Evolutionary conservation across 2,888 invertebrate genomes (phyloP).

Genomic region (Phasia obesa): DNA sequence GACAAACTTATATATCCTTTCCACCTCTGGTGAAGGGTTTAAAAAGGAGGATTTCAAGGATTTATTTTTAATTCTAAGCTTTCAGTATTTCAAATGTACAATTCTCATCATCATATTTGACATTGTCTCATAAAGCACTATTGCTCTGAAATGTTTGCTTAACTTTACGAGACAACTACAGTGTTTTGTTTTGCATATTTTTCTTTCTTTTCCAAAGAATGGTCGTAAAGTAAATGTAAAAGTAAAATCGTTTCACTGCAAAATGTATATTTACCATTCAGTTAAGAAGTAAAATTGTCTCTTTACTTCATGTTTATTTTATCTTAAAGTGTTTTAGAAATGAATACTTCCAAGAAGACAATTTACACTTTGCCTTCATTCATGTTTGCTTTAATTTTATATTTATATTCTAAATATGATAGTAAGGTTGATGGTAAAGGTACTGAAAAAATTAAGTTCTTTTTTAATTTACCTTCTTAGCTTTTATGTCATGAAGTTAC

Average conservation of each 20-base stretch:
- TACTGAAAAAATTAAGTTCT: background rate
- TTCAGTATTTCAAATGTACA: slow-evolving; percentile 6
- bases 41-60: slow-evolving; percentile 35
- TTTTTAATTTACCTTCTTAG: slow-evolving; percentile 29
- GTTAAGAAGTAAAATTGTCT: slow-evolving; percentile 56
- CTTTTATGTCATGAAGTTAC: slow-evolving; percentile 37
- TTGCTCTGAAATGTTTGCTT: slow-evolving; percentile 27
- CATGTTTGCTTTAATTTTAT: slow-evolving; percentile 37
- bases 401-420: slow-evolving; percentile 17
- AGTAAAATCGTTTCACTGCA: slow-evolving; percentile 27
- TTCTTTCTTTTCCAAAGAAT: background rate
- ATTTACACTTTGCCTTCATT: slow-evolving; percentile 49
- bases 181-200: slow-evolving; percentile 9
- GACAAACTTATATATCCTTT: too few relatives aligned
- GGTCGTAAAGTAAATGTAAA: slow-evolving; percentile 38
- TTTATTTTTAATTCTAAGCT: background rate
- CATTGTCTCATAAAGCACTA: slow-evolving; percentile 29
- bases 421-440: slow-evolving; percentile 1
- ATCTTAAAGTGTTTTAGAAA: slow-evolving; percentile 34
- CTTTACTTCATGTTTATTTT: slow-evolving; percentile 41
- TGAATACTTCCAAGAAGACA: slow-evolving; percentile 30
- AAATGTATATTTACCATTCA: slow-evolving; percentile 46
- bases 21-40: too few relatives aligned
- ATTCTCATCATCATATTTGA: slow-evolving; percentile 1
- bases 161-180: slow-evolving; percentile 37